Evolutionary conservation across 2,797 vertebrate species (phyloP), one percentile per base, ranked within the genome.

Genomic region (Myotis pilosus): DNA sequence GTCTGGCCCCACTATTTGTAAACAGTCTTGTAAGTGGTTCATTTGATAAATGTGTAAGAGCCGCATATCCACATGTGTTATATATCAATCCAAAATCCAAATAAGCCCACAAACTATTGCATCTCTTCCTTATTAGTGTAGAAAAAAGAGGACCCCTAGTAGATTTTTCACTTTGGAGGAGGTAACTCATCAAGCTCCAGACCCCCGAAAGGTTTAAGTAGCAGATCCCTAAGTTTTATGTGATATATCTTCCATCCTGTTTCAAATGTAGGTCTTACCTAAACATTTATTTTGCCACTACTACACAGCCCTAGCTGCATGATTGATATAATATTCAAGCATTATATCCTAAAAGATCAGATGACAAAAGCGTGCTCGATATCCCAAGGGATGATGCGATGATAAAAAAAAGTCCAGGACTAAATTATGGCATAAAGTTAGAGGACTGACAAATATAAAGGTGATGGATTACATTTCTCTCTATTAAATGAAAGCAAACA

Each of bases 51-150:
- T 47, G 62, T 47, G 15, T 85, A 86, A 51, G 89, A 80, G n/a
- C 28, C 30, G 76, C 74, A 86, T 66, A 30, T 15, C 47, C 89
- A 91, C 74, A 79, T 78, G 44, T 82, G 51, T 88, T 94, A 86
- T 55, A 53, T 86, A 85, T 94, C 93, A 86, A 95, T 86, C 69
- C 36, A 60, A 94, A 91, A 62, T 82, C 62, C 62, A 91, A 89
- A 38, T 78, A 79, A 89, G 25, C 23, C 33, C n/a, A 57, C 28
- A 57, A 91, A 68, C 72, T 25, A 38, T 38, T 87, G 20, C 57
- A 68, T 94, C 16, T 90, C 71, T 74, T 91, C 44, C 51, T 82
- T 69, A 79, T 79, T 82, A 68, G 28, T 44, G n/a, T 13, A 93
- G 17, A 20, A 68, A 86, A 84, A 80, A 84, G 41, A 86, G 9